These are phyloP conservation scores for Sialia sialis DNA, from an alignment of 2,113 vertebrate species.

Conservation along the genomic window DNA sequence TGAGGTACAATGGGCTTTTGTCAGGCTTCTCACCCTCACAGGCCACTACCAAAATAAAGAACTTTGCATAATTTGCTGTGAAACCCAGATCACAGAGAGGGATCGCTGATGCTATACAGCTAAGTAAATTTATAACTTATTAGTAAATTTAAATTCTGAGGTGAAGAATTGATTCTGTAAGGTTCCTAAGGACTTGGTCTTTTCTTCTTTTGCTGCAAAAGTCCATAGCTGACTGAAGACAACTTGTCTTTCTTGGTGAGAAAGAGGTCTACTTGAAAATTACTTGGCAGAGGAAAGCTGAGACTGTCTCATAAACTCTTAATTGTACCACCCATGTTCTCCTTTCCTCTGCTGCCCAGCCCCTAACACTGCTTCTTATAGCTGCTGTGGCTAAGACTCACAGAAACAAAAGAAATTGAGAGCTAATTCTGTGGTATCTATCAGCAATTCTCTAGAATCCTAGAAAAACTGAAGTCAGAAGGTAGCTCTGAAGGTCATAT, in stretches of 20 bases:
- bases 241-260: neutral
- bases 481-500: accelerated
- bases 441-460: neutral
- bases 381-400: neutral
- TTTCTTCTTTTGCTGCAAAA: neutral
- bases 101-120: neutral
- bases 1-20: neutral
- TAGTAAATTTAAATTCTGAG: neutral
- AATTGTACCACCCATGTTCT: neutral
- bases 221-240: neutral
- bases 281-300: neutral
- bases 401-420: neutral
- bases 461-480: neutral
- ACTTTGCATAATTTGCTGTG: neutral
- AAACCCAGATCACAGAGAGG: neutral
- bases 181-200: neutral
- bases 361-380: neutral
- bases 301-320: neutral
- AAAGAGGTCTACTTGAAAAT: neutral
- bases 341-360: neutral
- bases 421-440: neutral
- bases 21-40: neutral
- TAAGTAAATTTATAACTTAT: neutral
- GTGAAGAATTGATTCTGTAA: neutral
- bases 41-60: neutral